Evolutionary conservation across 2,113 vertebrate species (phyloP), one percentile per base, ranked within the genome.

Genomic region (Clarias gariepinus): DNA sequence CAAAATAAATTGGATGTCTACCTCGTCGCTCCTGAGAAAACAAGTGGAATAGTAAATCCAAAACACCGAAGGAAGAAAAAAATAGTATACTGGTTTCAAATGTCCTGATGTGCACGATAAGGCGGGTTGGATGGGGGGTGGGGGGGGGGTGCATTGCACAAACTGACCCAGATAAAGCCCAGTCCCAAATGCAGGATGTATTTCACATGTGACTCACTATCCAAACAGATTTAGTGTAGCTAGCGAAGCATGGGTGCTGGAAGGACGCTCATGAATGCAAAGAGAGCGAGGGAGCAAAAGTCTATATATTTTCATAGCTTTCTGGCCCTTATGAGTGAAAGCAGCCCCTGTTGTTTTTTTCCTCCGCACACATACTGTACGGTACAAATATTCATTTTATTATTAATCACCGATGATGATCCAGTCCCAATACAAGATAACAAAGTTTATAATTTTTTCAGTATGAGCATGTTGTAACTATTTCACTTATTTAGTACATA

Each of bases 191-290:
- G 64, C 53, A 81, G 60, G 69, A 82, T 68, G 28, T 66, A 55
- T 74, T 82, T 60, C 58, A 82, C 69, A 74, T n/a, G 57, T 87
- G 86, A 83, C 58, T 83, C 81, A 76, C 58, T 77, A 83, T 87
- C 69, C 74, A 60, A 83, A 85, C 76, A 84, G 58, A 87, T 74
- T 58, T 30, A 47, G 23, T 57, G 53, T 36, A 28, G 68, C 63
- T 60, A 60, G 58, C n/a, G 7, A 81, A 73, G 82, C 80, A 13
- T 52, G 21, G n/a, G 64, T 58, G 5, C 83, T 23, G 21, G 18
- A 41, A 16, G 78, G 73, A 60, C 28, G 63, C 68, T 64, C 76
- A 79, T 83, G 64, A 87, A 83, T 82, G 77, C 33, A 60, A 28
- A 79, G 36, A 36, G 25, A 74, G 68, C 53, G 73, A 79, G 25